Base-by-base conservation (phyloP, 2,888 invertebrate genomes). In the Scaeva pyrastri region DNA sequence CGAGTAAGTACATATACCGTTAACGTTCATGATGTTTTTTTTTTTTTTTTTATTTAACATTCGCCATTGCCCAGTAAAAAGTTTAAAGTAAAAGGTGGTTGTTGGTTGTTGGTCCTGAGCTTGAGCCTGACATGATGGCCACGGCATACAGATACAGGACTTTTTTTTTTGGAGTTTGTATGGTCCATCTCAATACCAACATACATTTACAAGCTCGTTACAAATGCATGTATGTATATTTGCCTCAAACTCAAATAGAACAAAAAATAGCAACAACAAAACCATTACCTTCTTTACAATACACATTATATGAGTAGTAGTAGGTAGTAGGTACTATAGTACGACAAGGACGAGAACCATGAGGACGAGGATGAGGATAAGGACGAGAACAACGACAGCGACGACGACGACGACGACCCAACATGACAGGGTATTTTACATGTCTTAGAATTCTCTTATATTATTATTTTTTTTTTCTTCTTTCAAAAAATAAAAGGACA, bases 391-490 rank as follows among this genome's bases (percentile, higher is more conserved):
- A 39, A 68, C 68, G 60, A 62, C 60, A 11, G 66, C 55, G 79
- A 81, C 77, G 87, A 88, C 83, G 68, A 64, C 26, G 16, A 66
- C 58, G 85, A 82, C 82, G 87, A 88, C 83, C 85, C 85, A 78
- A 77, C 84, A 88, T 86, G 86, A 88, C 88, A 88, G 88, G 78
- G 81, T 86, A 88, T 86, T 88, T n/a, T 88, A 88, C 87, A 88
- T 88, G 87, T 71, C 83, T 88, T 86, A 79, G 86, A 84, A 88
- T 84, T 86, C 76, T 78, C 58, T 43, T 41, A 23, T 66, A 14
- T 77, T 79, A 68, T 71, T 23, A 21, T 58, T 72, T 14, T 16
- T n/a, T 58, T 36, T 11, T 7, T 36, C 2, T 48, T 31, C 11
- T n/a, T 48, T 19, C 19, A 3, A 68, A 81, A 31, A 70, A 72